Conservation (phyloP, 2,113 vertebrate species). For the Zosterops lateralis region DNA sequence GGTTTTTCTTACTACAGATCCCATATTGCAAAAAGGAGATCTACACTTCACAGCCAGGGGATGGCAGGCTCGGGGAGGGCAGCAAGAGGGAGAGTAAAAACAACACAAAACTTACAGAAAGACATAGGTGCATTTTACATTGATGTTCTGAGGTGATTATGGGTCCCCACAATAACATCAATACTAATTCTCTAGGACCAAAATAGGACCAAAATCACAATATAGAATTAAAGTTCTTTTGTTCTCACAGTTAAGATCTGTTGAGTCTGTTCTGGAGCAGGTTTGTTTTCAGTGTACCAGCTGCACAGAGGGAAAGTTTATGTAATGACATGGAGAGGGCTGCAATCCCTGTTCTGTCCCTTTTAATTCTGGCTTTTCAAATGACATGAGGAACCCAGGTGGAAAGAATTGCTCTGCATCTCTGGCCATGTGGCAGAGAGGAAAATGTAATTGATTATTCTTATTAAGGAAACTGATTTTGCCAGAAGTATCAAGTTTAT, state of each 20-base stretch:
- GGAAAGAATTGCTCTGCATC: slow-evolving; percentile 32
- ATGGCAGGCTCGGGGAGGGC: background rate
- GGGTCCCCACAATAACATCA: background rate
- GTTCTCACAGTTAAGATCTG: background rate
- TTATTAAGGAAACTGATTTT: slow-evolving; percentile 46
- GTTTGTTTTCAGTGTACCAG: background rate
- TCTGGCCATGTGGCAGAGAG: slow-evolving; percentile 17
- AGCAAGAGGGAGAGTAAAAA: background rate
- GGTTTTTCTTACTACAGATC: background rate
- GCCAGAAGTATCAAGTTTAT: slow-evolving; percentile 33
- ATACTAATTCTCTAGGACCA: background rate
- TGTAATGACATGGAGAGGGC: slow-evolving; percentile 16
- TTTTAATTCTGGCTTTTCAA: slow-evolving; percentile 55
- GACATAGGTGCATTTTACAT: background rate
- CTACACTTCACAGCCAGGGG: background rate
- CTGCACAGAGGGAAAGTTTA: slow-evolving; percentile 11
- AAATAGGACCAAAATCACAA: background rate
- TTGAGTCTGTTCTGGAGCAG: background rate
- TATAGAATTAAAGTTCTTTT: background rate
- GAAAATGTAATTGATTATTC: slow-evolving; percentile 61
- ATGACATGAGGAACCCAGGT: slow-evolving; percentile 48
- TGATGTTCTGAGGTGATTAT: background rate
- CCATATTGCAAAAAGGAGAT: background rate
- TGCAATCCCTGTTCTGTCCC: slow-evolving; percentile 56
- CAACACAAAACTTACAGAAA: background rate